A percentile compares a stretch with the other conserved stretches of the same genome.
Conservation (phyloP, 2,797 vertebrate species). For the Scolopax rusticola region DNA sequence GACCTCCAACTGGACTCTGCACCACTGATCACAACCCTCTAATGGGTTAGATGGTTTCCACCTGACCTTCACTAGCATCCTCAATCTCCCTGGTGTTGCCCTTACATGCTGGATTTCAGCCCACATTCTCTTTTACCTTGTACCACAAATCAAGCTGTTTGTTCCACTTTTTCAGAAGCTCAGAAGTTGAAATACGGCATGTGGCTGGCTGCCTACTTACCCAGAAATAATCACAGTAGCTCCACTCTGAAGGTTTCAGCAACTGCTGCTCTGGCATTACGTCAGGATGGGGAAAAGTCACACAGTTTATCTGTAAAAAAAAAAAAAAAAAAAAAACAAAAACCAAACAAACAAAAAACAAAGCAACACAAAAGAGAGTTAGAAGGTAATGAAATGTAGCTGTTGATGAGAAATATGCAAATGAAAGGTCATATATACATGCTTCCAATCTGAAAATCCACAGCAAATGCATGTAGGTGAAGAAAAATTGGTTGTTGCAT, state of each 20-base stretch:
- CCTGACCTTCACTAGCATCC: not conserved
- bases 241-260: constrained; percentile 96
- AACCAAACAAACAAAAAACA: too few relatives aligned
- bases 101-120: not conserved
- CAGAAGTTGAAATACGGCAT: constrained; percentile 26
- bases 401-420: constrained; percentile 21
- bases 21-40: too few relatives aligned
- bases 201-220: constrained; percentile 81
- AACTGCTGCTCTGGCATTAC: constrained; percentile 93
- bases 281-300: constrained; percentile 92
- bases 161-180: not conserved
- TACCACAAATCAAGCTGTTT: constrained; percentile 1
- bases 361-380: not conserved
- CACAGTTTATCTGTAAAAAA: constrained; percentile 89
- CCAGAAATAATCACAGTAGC: constrained; percentile 99
- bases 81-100: not conserved
- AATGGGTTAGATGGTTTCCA: not conserved
- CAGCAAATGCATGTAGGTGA: not conserved
- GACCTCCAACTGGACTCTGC: too few relatives aligned
- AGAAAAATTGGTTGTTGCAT: constrained; percentile 46
- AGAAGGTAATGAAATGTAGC: not conserved
- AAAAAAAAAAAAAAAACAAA: too few relatives aligned
- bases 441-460: not conserved
- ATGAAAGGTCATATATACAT: not conserved
- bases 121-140: not conserved